Percentiles rank a stretch among this genome's conserved stretches.
Evolutionary conservation across 2,888 invertebrate species (phyloP).

Genomic region (Eumerus sabulonum): DNA sequence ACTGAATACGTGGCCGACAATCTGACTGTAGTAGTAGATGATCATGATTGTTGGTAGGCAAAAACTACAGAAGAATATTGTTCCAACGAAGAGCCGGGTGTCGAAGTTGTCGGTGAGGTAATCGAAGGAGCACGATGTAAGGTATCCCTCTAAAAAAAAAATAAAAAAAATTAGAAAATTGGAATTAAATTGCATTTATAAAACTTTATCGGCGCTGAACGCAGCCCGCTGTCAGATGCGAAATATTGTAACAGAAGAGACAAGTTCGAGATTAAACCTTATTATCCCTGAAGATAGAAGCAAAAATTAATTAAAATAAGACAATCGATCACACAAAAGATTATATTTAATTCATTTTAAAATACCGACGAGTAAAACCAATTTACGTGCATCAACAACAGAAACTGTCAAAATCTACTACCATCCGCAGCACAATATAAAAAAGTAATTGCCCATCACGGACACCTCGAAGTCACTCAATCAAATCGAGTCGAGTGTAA

Average conservation of each 20-base stretch:
- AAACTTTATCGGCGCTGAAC: too few relatives aligned
- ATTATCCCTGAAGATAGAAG: too few relatives aligned
- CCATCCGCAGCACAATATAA: constrained; percentile 4
- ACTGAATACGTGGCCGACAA: constrained; percentile 90
- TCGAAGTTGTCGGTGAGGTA: constrained; percentile 89
- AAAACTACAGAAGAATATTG: constrained; percentile 89
- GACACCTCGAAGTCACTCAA: constrained; percentile 28
- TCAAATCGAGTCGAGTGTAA: constrained; percentile 55
- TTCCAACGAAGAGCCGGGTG: constrained; percentile 87
- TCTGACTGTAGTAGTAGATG: constrained; percentile 90
- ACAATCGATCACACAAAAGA: too few relatives aligned
- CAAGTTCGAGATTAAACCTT: too few relatives aligned
- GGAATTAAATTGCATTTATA: too few relatives aligned
- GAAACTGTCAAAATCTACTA: constrained; percentile 34
- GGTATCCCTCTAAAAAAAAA: constrained; percentile 87
- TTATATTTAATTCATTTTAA: too few relatives aligned
- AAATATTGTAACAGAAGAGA: too few relatives aligned
- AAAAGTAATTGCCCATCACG: constrained; percentile 21
- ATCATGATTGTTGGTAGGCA: constrained; percentile 88
- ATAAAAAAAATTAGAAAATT: neutral
- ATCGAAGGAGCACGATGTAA: constrained; percentile 91
- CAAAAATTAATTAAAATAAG: too few relatives aligned
- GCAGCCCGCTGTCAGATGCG: too few relatives aligned
- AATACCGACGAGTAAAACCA: too few relatives aligned
- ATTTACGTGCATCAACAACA: too few relatives aligned